Percentiles rank a stretch among this genome's conserved stretches.
Evolutionary conservation across 2,797 vertebrate species (phyloP).

Genomic region (Tinamus major): DNA sequence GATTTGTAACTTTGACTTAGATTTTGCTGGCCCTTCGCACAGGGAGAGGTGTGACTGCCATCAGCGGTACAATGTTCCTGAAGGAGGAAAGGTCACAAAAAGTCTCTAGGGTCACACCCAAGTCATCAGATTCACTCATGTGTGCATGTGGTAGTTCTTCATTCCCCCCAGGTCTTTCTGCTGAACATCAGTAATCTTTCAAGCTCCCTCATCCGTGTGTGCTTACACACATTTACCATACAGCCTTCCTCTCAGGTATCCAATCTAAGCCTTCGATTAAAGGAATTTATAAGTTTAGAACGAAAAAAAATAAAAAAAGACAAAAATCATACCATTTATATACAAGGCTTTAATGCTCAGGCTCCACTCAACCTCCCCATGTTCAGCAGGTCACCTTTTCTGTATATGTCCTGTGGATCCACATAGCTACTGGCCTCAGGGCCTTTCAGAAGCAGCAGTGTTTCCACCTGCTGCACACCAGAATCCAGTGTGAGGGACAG

Average conservation of each 20-base stretch:
- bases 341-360: not conserved
- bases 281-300: not conserved
- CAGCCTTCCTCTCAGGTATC: not conserved
- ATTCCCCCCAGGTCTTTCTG: not conserved
- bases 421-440: not conserved
- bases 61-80: not conserved
- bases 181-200: not conserved
- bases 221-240: not conserved
- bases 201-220: not conserved
- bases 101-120: not conserved
- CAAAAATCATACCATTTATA: not conserved
- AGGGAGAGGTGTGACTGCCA: not conserved
- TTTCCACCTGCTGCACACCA: not conserved
- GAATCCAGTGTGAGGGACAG: not conserved
- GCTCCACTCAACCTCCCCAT: not conserved
- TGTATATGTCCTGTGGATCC: not conserved
- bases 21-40: not conserved
- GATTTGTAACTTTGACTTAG: not conserved
- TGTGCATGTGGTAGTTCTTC: not conserved
- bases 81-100: rapidly evolving
- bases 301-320: not conserved
- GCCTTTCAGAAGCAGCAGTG: not conserved
- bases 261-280: not conserved
- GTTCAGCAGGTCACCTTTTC: not conserved
- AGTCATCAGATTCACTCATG: not conserved